Conservation (phyloP, 1,140 invertebrate genomes). For the Drosophila chauvacae region DNA sequence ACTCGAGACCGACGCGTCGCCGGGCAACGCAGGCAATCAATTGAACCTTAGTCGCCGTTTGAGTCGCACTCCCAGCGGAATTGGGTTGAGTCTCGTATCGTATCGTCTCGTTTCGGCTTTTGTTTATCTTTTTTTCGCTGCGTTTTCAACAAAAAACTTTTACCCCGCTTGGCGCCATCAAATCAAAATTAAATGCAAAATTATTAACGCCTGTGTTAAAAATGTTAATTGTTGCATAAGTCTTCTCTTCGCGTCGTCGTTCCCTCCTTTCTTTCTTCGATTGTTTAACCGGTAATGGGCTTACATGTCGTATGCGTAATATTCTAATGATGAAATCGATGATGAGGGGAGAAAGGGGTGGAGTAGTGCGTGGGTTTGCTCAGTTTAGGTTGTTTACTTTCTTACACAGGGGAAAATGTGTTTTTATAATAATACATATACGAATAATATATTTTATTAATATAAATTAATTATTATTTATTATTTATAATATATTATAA, state of each 20-base stretch:
- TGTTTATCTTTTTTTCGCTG: constrained; percentile 56
- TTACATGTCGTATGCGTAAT: constrained; percentile 53
- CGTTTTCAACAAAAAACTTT: constrained; percentile 59
- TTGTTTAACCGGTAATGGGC: constrained; percentile 20
- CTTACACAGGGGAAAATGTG: not conserved
- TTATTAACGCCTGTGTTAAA: constrained; percentile 60
- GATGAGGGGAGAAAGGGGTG: not conserved
- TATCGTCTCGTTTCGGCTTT: constrained; percentile 29
- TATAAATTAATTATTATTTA: no score
- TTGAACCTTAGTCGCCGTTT: constrained; percentile 74
- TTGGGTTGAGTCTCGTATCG: constrained; percentile 69
- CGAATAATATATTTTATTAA: no score
- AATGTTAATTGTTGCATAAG: constrained; percentile 73
- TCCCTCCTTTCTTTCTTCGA: constrained; percentile 4
- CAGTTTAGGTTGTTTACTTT: constrained; percentile 19
- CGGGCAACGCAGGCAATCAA: constrained; percentile 61
- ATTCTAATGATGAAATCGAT: constrained; percentile 42
- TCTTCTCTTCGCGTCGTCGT: not conserved
- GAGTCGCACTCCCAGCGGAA: constrained; percentile 56
- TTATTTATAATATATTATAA: no score
- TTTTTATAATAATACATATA: no score
- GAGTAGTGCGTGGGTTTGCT: constrained; percentile 11
- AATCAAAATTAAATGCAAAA: constrained; percentile 50
- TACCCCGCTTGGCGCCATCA: constrained; percentile 40
- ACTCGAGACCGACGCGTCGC: constrained; percentile 34